Evolutionary conservation across 2,113 vertebrate genomes (phyloP), one percentile per base, ranked within the genome.

Genomic region (Pelmatolapia mariae): DNA sequence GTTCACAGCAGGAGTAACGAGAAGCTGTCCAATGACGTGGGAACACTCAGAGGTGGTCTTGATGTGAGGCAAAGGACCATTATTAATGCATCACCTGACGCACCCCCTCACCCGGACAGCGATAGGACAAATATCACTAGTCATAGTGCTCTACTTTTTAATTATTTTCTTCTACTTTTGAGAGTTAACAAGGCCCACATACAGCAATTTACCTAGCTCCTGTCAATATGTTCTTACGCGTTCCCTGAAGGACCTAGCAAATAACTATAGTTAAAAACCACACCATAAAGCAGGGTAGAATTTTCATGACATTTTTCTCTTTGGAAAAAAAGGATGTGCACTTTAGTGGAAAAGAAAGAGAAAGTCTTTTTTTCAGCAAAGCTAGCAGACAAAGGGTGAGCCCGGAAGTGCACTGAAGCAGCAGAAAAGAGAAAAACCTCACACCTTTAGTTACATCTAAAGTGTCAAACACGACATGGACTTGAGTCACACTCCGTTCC

Each of bases 71-170:
- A 83, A 61, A 86, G 82, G 80, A 84, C n/a, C 66, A 89, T 91
- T 84, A 93, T 61, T 91, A 81, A 94, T 83, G 81, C 83, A 90
- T 40, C 12, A 76, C 61, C 81, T 18, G 85, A 83, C 7, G 40
- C 68, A 76, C 26, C 33, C 18, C 3, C 61, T 84, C 53, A 63
- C 66, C 83, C 43, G 2, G 24, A 10, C 40, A 53, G 56, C 6
- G 1, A n/a, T n/a, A 29, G 73, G n/a, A 56, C 24, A 29, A 8
- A 81, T 80, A 36, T 84, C 13, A 52, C 43, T 4, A 36, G 22
- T 80, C 33, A 54, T 13, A 12, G 6, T 10, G 6, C 3, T 54
- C 31, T 56, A 53, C 19, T 73, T 43, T 40, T 71, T 71, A 13
- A 40, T 38, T 71, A 16, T 24, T 73, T 43, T 43, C n/a, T 71